These are phyloP conservation scores for Chirona hameri DNA, from an alignment of 2,888 invertebrate genomes.

Conservation along the genomic window DNA sequence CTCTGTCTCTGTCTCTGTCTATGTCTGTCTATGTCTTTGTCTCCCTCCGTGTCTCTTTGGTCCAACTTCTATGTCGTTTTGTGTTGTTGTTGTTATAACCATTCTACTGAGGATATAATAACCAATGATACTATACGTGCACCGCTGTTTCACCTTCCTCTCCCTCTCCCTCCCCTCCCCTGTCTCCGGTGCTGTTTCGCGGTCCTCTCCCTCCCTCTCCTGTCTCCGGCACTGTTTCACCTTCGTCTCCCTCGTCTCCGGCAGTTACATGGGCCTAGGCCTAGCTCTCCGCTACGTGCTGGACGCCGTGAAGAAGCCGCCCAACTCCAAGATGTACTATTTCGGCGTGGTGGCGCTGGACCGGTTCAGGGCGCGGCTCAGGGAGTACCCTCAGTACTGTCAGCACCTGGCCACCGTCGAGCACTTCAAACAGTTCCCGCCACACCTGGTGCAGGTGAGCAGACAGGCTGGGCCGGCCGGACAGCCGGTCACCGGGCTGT, in stretches of 20 bases:
- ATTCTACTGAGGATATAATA: too few species aligned
- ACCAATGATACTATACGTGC: too few species aligned
- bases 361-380: constrained; percentile 84
- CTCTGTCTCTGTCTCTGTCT: too few species aligned
- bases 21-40: too few species aligned
- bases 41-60: too few species aligned
- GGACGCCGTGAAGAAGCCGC: constrained; percentile 86
- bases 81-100: too few species aligned
- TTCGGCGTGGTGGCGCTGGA: constrained; percentile 96
- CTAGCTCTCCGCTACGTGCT: constrained; percentile 86
- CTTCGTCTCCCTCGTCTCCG: not conserved
- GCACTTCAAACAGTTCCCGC: constrained; percentile 90
- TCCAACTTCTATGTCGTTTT: too few species aligned
- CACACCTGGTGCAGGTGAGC: constrained; percentile 73
- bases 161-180: not conserved
- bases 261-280: constrained; percentile 60
- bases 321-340: constrained; percentile 93
- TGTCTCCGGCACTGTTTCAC: constrained; percentile 37
- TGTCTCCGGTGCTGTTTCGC: not conserved
- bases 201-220: not conserved
- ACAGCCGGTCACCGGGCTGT: too few species aligned
- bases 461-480: too few species aligned
- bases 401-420: constrained; percentile 84
- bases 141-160: not conserved
- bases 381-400: constrained; percentile 96